phyloP scores from a whole-genome alignment of 2,797 vertebrate genomes.

The Pangasius krempfi region DNA sequence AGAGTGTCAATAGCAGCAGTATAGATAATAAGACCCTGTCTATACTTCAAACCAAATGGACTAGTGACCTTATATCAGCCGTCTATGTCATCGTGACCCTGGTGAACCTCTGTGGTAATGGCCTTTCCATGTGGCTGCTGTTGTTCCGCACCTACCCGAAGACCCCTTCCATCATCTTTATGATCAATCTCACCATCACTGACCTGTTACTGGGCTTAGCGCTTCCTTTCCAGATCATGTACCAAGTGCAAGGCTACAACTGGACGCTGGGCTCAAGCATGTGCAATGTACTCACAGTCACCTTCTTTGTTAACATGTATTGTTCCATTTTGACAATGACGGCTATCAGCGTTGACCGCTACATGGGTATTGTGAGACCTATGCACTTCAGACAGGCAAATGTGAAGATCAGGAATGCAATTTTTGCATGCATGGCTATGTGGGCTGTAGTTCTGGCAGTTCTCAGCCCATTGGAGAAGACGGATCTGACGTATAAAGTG shows the following conservation, averaged over 20 bases:
- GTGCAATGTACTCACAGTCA: conserved; percentile 83
- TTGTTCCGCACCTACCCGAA: conserved; percentile 82
- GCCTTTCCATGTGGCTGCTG: conserved; percentile 88
- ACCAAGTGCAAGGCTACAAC: conserved; percentile 79
- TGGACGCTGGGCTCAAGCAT: conserved; percentile 80
- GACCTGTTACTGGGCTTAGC: conserved; percentile 83
- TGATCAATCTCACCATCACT: conserved; percentile 92
- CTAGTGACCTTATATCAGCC: conserved; percentile 71
- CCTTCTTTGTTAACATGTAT: conserved; percentile 94
- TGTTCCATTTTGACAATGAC: conserved; percentile 91
- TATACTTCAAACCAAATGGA: conserved; percentile 72
- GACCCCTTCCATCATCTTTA: conserved; percentile 87
- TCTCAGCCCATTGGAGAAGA: conserved; percentile 79
- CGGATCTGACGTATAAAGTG: conserved; percentile 83
- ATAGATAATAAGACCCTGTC: conserved; percentile 80
- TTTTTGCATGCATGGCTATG: conserved; percentile 74
- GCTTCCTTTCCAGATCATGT: conserved; percentile 89
- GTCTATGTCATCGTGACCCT: conserved; percentile 80
- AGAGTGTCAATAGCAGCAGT: conserved; percentile 58
- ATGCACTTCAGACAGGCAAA: conserved; percentile 72
- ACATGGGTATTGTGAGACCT: conserved; percentile 86
- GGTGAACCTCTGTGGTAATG: conserved; percentile 85
- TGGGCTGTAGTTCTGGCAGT: conserved; percentile 81
- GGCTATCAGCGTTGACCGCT: conserved; percentile 88
- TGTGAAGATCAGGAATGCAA: conserved; percentile 74